Evolutionary conservation across 2,113 vertebrate species (phyloP).

Genomic region (Cranoglanis bouderius): DNA sequence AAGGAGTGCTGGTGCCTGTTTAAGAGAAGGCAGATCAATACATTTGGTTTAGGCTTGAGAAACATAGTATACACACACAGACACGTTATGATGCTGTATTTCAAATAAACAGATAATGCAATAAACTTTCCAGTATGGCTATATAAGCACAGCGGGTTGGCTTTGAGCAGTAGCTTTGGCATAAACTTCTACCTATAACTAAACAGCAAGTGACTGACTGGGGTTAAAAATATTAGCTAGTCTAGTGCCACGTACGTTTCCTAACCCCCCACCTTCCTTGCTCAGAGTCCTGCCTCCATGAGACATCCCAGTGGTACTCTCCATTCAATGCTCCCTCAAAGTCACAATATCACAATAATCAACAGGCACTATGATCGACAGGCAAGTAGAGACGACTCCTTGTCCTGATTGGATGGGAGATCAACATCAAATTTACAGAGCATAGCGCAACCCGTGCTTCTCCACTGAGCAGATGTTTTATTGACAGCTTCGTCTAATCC

Average conservation of each 20-base stretch:
- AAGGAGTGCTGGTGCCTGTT: slow-evolving; percentile 54
- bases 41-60: neutral
- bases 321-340: neutral
- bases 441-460: neutral
- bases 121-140: neutral
- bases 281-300: neutral
- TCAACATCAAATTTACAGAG: neutral
- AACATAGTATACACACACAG: neutral
- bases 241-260: too few species aligned
- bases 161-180: neutral
- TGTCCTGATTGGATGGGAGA: neutral
- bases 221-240: too few species aligned
- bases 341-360: neutral
- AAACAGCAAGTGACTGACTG: too few species aligned
- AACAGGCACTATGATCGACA: neutral
- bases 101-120: neutral
- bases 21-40: neutral
- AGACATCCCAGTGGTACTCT: neutral
- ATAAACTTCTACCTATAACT: neutral
- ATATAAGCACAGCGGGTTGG: neutral
- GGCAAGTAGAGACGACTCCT: neutral
- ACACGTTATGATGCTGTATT: neutral
- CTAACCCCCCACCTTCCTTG: too few species aligned
- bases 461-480: neutral
- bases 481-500: neutral